phyloP scores from a whole-genome alignment of 2,888 invertebrate genomes.

The Timandra comae region DNA sequence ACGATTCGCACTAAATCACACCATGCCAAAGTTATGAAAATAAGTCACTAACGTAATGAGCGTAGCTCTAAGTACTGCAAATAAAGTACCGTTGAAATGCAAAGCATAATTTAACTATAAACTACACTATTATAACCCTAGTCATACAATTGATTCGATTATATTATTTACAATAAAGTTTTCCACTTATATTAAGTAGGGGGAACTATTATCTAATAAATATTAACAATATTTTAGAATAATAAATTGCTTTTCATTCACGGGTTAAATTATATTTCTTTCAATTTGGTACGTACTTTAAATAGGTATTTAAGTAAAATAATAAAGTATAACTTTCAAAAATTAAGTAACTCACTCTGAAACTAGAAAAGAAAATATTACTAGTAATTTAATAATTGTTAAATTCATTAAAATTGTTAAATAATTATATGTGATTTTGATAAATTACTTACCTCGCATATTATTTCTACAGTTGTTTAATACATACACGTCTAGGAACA shows the following conservation, averaged over 20 bases:
- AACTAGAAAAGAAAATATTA: too few species aligned
- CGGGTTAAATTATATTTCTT: constrained; percentile 7
- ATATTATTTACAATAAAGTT: constrained; percentile 38
- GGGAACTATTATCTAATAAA: constrained; percentile 26
- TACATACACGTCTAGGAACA: not conserved
- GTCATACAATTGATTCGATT: constrained; percentile 19
- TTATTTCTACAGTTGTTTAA: not conserved
- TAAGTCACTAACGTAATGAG: too few species aligned
- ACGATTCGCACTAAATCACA: too few species aligned
- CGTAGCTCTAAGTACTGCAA: too few species aligned
- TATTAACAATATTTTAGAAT: constrained; percentile 25
- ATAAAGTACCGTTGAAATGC: constrained; percentile 30
- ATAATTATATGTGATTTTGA: too few species aligned
- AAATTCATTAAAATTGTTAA: too few species aligned
- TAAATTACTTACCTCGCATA: too few species aligned
- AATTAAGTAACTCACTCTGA: constrained; percentile 7
- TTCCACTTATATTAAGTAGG: constrained; percentile 33
- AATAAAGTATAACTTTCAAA: constrained; percentile 5
- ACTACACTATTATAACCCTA: constrained; percentile 17
- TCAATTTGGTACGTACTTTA: too few species aligned
- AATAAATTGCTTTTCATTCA: constrained; percentile 14
- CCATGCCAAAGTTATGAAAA: too few species aligned
- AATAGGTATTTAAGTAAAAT: constrained; percentile 10
- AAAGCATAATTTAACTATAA: constrained; percentile 20
- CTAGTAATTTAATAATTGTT: too few species aligned